Base-by-base conservation (phyloP, 1,140 invertebrate species). In the Akabosia matsudoensis region DNA sequence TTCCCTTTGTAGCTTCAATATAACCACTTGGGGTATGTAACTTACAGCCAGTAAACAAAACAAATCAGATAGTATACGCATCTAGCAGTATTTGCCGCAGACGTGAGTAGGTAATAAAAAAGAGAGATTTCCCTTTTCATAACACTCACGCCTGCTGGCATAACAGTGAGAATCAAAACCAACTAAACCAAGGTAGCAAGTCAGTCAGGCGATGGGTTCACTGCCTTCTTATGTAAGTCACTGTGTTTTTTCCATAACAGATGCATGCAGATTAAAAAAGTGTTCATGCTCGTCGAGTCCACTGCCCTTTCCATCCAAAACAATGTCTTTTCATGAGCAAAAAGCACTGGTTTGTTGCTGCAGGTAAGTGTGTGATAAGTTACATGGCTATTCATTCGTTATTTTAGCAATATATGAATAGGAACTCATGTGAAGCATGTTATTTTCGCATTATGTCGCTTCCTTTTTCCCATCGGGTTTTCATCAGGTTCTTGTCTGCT, bases 171-270 rank as follows among this genome's bases (percentile, higher is more conserved):
- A 34, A 72, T 51, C 70, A 72, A 34, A 34, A 72, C 70, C 70
- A 72, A 72, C 70, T 37, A 34, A 34, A 72, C 70, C 70, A 72
- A 72, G 70, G 33, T 51, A 72, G 70, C 45, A 72, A 72, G 70
- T 72, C 70, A 72, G 33, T 72, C 70, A 72, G 33, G 33, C 70
- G 70, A 37, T 72, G 70, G 37, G 70, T 72, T 72, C 70, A 72
- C 37, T 72, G 70, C 28, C 70, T 72, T 72, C 33, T 72, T 72
- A 72, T 72, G 70, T 72, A 72, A 72, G 70, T 51, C 70, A 72
- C 37, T 72, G 61, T 67, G 61, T 67, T 67, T 67, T 67, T 67
- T 67, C 61, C 61, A 67, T n/a, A 24, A 61, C 54, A 61, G 54
- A 61, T 22, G n/a, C 3, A 67, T 10, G 31, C 31, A 67, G n/a